These are phyloP conservation scores for Drosophila nigromelanica DNA, from an alignment of 1,140 invertebrate species.

Conservation along the genomic window DNA sequence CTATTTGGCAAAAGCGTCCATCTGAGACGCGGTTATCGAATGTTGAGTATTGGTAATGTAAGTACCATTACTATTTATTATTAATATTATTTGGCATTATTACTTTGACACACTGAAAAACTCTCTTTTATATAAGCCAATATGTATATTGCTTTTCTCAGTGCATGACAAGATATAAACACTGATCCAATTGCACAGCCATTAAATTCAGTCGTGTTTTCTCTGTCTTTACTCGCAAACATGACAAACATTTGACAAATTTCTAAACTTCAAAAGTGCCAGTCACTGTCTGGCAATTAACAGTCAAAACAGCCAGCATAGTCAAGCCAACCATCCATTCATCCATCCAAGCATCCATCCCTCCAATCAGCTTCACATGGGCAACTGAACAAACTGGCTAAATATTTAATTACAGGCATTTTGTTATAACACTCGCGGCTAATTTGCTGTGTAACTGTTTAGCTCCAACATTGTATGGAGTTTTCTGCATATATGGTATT, in stretches of 20 bases:
- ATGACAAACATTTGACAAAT: conserved; percentile 34
- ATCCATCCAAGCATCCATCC: conserved; percentile 4
- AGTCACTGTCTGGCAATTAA: conserved; percentile 31
- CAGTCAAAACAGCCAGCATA: background rate
- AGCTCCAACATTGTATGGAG: conserved; percentile 27
- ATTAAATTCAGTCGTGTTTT: background rate
- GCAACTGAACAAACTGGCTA: conserved; percentile 38
- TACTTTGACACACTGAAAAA: no score
- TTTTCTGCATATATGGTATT: conserved; percentile 21
- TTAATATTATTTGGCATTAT: no score
- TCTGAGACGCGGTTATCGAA: no score
- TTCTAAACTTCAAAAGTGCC: conserved; percentile 22
- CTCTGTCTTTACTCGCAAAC: background rate
- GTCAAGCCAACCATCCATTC: conserved; percentile 5
- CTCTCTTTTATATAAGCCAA: no score
- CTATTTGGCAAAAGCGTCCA: no score
- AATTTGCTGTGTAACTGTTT: conserved; percentile 54
- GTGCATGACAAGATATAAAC: background rate
- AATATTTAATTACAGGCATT: conserved; percentile 57
- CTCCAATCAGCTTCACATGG: background rate
- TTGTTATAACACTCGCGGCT: conserved; percentile 36
- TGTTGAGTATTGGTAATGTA: no score
- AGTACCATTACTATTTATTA: no score
- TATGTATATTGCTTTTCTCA: no score
- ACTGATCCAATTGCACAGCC: background rate